phyloP scores from a whole-genome alignment of 1,140 invertebrate genomes.

The Papilio aristodemus region DNA sequence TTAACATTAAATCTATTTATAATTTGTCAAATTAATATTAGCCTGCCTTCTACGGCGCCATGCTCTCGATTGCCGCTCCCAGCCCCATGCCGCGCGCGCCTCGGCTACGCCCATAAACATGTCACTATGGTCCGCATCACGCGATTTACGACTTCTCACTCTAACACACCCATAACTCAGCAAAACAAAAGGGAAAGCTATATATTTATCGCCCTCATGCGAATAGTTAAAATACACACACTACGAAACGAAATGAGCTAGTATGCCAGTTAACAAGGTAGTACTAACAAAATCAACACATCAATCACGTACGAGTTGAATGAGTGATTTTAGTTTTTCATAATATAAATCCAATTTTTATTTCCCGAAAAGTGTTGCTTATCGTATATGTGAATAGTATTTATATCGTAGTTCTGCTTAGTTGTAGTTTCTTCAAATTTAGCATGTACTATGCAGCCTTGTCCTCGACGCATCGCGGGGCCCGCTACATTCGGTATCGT shows the following conservation, averaged over 20 bases:
- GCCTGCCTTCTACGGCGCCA: constrained; percentile 55
- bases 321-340: constrained; percentile 12
- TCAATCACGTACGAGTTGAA: constrained; percentile 37
- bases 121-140: constrained; percentile 70
- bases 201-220: constrained; percentile 75
- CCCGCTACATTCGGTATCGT: constrained; percentile 61
- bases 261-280: constrained; percentile 61
- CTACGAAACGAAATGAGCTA: constrained; percentile 72
- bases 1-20: constrained; percentile 1
- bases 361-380: not conserved
- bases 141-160: constrained; percentile 79
- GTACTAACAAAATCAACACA: constrained; percentile 57
- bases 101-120: constrained; percentile 77
- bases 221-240: constrained; percentile 79
- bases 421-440: constrained; percentile 42
- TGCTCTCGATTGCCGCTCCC: constrained; percentile 73
- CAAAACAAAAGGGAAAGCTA: constrained; percentile 80
- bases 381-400: not conserved
- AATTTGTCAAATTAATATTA: constrained; percentile 25
- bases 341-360: not conserved
- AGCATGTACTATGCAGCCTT: constrained; percentile 62
- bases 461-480: constrained; percentile 62
- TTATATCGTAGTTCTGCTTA: not conserved
- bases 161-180: constrained; percentile 76
- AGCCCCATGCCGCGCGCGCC: constrained; percentile 52